phyloP scores from a whole-genome alignment of 1,140 invertebrate species.

The Frieseomelitta varia region DNA sequence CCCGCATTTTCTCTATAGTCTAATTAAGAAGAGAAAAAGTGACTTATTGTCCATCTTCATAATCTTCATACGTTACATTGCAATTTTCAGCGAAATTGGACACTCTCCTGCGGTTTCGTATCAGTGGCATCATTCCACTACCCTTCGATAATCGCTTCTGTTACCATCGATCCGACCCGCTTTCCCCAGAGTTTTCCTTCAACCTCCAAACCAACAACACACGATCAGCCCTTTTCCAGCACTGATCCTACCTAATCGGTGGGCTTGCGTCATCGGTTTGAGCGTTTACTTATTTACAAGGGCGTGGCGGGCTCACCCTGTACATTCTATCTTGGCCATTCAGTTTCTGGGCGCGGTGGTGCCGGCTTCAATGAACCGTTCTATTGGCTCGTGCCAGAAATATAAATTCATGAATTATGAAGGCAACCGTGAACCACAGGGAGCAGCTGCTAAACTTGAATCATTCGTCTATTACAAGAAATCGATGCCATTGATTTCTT shows the following conservation, averaged over 20 bases:
- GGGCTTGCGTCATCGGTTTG: slow-evolving; percentile 47
- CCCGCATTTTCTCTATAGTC: background rate
- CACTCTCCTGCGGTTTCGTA: slow-evolving; percentile 9
- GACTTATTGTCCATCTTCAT: too few species aligned
- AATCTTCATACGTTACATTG: background rate
- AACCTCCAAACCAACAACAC: slow-evolving; percentile 15
- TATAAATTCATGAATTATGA: slow-evolving; percentile 53
- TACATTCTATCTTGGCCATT: slow-evolving; percentile 48
- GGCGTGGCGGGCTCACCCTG: slow-evolving; percentile 54
- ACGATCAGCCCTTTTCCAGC: slow-evolving; percentile 35
- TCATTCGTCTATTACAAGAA: background rate
- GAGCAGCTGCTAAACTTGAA: slow-evolving; percentile 20
- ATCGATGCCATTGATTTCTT: slow-evolving; percentile 30
- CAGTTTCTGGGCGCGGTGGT: slow-evolving; percentile 58
- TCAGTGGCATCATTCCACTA: background rate
- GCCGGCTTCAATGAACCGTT: slow-evolving; percentile 54
- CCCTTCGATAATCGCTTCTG: slow-evolving; percentile 32
- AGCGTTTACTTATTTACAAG: slow-evolving; percentile 61
- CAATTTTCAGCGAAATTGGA: slow-evolving; percentile 9
- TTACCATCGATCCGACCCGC: slow-evolving; percentile 43
- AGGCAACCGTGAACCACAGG: background rate
- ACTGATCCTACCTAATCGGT: slow-evolving; percentile 59
- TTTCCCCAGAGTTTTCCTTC: background rate
- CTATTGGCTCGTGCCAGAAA: slow-evolving; percentile 33
- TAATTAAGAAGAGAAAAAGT: background rate